A percentile compares a stretch with the other conserved stretches of the same genome.
Conservation (phyloP, 2,113 vertebrate genomes). For the Aspidoscelis tigris region DNA sequence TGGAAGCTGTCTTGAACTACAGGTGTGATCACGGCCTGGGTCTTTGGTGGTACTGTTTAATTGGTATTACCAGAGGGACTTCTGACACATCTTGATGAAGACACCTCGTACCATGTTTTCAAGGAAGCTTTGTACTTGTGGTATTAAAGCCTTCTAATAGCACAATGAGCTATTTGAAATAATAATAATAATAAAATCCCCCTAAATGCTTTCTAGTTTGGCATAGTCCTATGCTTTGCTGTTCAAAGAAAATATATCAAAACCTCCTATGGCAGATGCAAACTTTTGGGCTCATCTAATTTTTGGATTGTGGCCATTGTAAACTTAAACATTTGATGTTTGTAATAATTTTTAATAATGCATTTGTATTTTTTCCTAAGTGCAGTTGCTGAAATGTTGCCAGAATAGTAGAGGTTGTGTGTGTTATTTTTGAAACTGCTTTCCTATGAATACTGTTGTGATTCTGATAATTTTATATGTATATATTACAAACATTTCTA, state of each 20-base stretch:
- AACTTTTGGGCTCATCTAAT: neutral
- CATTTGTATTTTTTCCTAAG: neutral
- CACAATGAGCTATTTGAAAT: neutral
- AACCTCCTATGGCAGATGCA: neutral
- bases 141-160: neutral
- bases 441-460: slow-evolving; percentile 30
- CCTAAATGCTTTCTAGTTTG: neutral
- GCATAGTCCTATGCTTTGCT: neutral
- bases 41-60: too few relatives aligned
- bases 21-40: too few relatives aligned
- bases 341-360: slow-evolving; percentile 1
- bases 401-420: slow-evolving; percentile 34
- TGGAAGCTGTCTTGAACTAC: too few relatives aligned
- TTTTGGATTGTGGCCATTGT: slow-evolving; percentile 3
- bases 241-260: neutral
- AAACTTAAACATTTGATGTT: slow-evolving; percentile 17
- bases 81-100: neutral
- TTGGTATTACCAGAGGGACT: too few relatives aligned
- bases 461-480: slow-evolving; percentile 29
- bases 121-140: neutral
- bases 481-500: slow-evolving; percentile 37
- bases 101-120: neutral
- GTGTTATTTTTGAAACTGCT: slow-evolving; percentile 8
- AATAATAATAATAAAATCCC: neutral
- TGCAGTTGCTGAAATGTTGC: neutral